phyloP scores from a whole-genome alignment of 2,113 vertebrate species.

The Sander vitreus region DNA sequence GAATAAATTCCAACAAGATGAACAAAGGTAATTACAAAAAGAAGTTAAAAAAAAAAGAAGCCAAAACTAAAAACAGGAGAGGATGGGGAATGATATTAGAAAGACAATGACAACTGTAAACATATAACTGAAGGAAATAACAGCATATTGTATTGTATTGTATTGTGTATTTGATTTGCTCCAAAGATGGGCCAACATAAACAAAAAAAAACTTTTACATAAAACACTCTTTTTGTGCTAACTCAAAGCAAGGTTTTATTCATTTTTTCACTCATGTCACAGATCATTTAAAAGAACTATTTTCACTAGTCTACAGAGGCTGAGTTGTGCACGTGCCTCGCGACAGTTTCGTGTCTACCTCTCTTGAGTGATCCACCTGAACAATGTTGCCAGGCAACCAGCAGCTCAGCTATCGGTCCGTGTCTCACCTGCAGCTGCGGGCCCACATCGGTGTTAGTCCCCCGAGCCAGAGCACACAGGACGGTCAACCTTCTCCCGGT shows the following conservation, averaged over 20 bases:
- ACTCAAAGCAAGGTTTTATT: background rate
- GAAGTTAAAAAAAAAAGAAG: no score
- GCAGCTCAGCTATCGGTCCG: slow-evolving; percentile 26
- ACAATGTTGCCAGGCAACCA: slow-evolving; percentile 66
- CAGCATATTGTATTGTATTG: background rate
- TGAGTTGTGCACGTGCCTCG: background rate
- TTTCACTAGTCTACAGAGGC: background rate
- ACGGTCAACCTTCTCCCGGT: slow-evolving; percentile 18
- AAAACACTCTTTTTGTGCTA: background rate
- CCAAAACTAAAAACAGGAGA: background rate
- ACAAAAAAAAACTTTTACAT: background rate
- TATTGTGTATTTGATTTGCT: background rate
- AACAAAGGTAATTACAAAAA: background rate
- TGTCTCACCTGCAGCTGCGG: slow-evolving; percentile 17
- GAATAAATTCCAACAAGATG: background rate
- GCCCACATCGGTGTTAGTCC: slow-evolving; percentile 21
- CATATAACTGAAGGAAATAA: background rate
- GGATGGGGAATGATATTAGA: no score
- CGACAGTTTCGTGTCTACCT: background rate
- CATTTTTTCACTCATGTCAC: background rate
- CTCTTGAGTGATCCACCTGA: slow-evolving; percentile 19
- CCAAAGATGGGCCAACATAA: background rate
- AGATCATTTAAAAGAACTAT: slow-evolving; percentile 1
- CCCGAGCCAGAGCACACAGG: background rate
- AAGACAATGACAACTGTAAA: background rate